These are phyloP conservation scores for Syngnathus scovelli DNA, from an alignment of 2,113 vertebrate species.

Conservation along the genomic window DNA sequence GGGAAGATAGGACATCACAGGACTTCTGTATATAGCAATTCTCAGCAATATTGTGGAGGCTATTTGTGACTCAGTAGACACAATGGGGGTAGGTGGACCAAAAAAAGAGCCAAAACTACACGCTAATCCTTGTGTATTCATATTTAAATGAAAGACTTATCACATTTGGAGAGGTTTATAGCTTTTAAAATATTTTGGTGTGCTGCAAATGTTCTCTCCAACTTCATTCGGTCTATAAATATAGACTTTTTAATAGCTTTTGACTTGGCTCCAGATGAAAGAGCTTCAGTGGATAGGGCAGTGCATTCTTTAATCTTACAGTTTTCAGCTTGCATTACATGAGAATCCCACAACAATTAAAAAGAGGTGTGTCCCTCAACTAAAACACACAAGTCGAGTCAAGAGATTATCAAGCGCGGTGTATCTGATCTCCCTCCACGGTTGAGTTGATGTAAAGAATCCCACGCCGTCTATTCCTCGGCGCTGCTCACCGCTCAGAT, in stretches of 20 bases:
- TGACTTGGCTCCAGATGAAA: slow-evolving; percentile 2
- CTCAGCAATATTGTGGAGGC: not conserved
- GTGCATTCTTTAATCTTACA: not conserved
- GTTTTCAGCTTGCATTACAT: not conserved
- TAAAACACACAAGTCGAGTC: not conserved
- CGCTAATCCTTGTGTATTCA: not conserved
- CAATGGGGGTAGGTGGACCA: not conserved
- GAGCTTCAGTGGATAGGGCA: not conserved
- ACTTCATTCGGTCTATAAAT: not conserved
- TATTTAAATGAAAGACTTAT: not conserved
- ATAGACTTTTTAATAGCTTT: slow-evolving; percentile 2
- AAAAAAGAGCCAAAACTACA: not conserved
- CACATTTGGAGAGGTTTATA: not conserved
- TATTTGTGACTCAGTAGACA: not conserved
- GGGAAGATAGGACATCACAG: not conserved
- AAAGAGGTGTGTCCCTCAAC: not conserved
- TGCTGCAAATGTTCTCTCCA: not conserved
- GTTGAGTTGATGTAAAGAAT: slow-evolving; percentile 36
- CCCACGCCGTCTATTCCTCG: slow-evolving; percentile 39
- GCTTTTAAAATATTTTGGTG: not conserved
- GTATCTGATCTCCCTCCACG: slow-evolving; percentile 25
- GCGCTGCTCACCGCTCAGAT: slow-evolving; percentile 32
- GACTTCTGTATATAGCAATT: not conserved
- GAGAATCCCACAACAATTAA: not conserved
- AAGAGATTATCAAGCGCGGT: not conserved